phyloP scores from a whole-genome alignment of 2,888 invertebrate species.

The Agrotis clavis region DNA sequence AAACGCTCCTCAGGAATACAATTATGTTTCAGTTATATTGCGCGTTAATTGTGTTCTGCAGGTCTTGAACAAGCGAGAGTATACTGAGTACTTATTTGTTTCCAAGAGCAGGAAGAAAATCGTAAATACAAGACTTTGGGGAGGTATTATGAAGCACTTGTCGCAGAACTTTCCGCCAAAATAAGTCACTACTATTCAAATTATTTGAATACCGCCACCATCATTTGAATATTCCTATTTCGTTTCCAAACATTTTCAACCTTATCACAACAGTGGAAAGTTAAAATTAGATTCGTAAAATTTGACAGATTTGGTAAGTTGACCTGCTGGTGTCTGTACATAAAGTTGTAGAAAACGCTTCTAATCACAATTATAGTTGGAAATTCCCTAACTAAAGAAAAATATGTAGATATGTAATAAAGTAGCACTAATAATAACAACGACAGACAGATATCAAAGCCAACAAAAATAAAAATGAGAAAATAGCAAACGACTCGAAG shows the following conservation, averaged over 20 bases:
- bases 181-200: not conserved
- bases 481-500: not conserved
- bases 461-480: not conserved
- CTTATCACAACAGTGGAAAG: no score
- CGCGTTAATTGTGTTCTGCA: slow-evolving; percentile 11
- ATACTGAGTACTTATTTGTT: slow-evolving; percentile 14
- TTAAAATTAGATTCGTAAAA: no score
- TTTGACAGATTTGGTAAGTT: no score
- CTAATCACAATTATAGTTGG: not conserved
- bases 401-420: not conserved
- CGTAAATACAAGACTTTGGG: not conserved
- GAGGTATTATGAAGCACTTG: not conserved
- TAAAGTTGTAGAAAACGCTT: not conserved
- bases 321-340: not conserved
- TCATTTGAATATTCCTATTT: not conserved
- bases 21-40: slow-evolving; percentile 14
- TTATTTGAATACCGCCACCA: no score
- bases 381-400: not conserved
- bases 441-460: not conserved
- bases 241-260: not conserved
- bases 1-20: slow-evolving; percentile 12
- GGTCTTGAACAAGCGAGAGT: not conserved
- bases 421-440: not conserved
- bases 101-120: not conserved
- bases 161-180: not conserved